Evolutionary conservation across 2,113 vertebrate species (phyloP), one percentile per base, ranked within the genome.

Genomic region (Rhodinocichla rosea): DNA sequence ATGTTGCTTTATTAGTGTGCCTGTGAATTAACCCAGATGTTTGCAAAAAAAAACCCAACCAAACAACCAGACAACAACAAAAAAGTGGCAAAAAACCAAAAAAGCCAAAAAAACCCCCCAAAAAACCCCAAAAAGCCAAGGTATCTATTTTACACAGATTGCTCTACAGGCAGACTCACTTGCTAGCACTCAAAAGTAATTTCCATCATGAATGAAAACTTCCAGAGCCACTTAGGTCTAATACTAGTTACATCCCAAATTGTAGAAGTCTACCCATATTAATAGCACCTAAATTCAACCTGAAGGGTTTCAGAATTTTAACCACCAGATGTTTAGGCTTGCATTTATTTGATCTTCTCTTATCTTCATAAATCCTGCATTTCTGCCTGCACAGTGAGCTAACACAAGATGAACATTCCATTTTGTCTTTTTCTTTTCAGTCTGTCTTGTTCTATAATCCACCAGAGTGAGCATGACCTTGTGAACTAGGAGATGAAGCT

Each of bases 51-150:
- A 24, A n/a, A 30, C 12, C 49, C 49, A n/a, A n/a, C 15, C 15
- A 52, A 52, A 11, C 28, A 53, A 30, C n/a, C n/a, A n/a, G n/a
- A n/a, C 27, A 52, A 28, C 13, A 52, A 28, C 27, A 52, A 32
- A 19, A 24, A 5, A 50, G 32, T 40, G 39, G 6, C 47, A 24
- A 49, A 49, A 49, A 11, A 22, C 39, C 24, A 23, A 47, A 23
- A 47, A 47, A 13, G 1, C 47, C 4, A 33, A 39, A 64, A 45
- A 5, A 26, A 50, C 9, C 4, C 47, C 45, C 47, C 13, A 13
- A 45, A 17, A 24, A 26, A 7, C 16, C 16, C 17, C 10, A 30
- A 30, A 33, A 22, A 13, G 0, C 14, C 22, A 27, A 6, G 0
- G 1, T 19, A 7, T 52, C 2, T 60, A 45, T n/a, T 56, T 50